Evolutionary conservation across 2,888 invertebrate species (phyloP), one percentile per base, ranked within the genome.

Genomic region (Drosophila gaucha): DNA sequence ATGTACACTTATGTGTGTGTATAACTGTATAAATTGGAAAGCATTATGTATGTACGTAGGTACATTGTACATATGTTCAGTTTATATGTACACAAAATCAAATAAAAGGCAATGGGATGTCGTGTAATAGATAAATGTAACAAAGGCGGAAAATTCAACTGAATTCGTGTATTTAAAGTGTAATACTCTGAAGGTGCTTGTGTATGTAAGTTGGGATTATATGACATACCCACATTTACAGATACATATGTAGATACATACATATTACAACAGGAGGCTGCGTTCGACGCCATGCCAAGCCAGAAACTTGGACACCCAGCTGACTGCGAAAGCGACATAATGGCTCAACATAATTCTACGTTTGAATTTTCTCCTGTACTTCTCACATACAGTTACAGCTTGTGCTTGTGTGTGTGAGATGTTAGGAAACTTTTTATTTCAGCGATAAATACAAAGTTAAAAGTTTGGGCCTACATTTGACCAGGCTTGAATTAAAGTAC

Each of bases 11-110:
- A 79, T 80, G 75, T 78, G 86, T 90, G 83, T 90, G 89, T 90
- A 90, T 90, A 89, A 90, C 90, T 80, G 86, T 80, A 80, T 72
- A 74, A 74, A 86, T 62, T 79, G 77, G 60, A 76, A 67, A 62
- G 78, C n/a, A n/a, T n/a, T n/a, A n/a, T n/a, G n/a, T 62, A 73
- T 62, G 59, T 44, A 63, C 22, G 46, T 31, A 67, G 22, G 51
- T 51, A 55, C 62, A 59, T 58, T 14, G 47, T 43, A 52, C 64
- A 59, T 62, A 59, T 49, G 43, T 35, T 49, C 36, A 41, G 24
- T 24, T 33, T 39, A 52, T 39, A 46, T 74, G 39, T 41, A 73
- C 56, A 60, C 55, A 38, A 46, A 56, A 66, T 38, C 8, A 35
- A 62, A 44, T 52, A 46, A 26, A 52, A 14, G 24, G 14, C 24